A percentile compares a stretch with the other conserved stretches of the same genome.
Evolutionary conservation across 2,113 vertebrate species (phyloP).

Genomic region (Sinocyclocheilus grahami): DNA sequence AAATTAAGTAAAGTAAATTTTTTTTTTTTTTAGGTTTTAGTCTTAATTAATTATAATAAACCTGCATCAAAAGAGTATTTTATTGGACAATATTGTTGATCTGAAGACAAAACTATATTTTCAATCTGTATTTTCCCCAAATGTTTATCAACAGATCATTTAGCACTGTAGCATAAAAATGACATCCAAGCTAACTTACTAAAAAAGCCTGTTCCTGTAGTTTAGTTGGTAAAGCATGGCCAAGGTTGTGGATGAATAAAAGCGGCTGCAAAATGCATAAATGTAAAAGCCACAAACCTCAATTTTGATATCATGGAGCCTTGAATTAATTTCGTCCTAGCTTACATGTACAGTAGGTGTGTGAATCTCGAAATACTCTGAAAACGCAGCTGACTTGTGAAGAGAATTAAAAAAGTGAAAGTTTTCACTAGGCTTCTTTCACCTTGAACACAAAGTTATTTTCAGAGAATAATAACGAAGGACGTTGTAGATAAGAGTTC

Average conservation of each 20-base stretch:
- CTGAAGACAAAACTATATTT: not conserved
- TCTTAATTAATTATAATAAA: too few relatives aligned
- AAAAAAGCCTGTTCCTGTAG: not conserved
- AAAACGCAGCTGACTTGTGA: constrained; percentile 20
- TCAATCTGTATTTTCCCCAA: not conserved
- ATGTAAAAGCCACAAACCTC: not conserved
- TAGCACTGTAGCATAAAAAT: not conserved
- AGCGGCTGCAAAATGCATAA: not conserved
- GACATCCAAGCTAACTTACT: not conserved
- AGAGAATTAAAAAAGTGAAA: constrained; percentile 19
- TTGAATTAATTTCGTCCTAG: not conserved
- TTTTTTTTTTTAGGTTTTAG: too few relatives aligned
- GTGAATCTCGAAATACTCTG: not conserved
- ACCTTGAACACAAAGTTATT: constrained; percentile 57
- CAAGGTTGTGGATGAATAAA: not conserved
- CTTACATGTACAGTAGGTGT: not conserved
- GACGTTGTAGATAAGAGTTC: constrained; percentile 52
- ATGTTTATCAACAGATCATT: not conserved
- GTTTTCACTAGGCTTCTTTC: constrained; percentile 48
- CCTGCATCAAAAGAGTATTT: too few relatives aligned
- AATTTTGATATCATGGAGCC: not conserved
- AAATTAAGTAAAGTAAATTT: too few relatives aligned
- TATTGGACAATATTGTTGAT: not conserved
- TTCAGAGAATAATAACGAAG: constrained; percentile 59
- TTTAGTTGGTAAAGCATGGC: not conserved